Conservation (phyloP, 1,140 invertebrate genomes). For the Pogonomyrmex barbatus region DNA sequence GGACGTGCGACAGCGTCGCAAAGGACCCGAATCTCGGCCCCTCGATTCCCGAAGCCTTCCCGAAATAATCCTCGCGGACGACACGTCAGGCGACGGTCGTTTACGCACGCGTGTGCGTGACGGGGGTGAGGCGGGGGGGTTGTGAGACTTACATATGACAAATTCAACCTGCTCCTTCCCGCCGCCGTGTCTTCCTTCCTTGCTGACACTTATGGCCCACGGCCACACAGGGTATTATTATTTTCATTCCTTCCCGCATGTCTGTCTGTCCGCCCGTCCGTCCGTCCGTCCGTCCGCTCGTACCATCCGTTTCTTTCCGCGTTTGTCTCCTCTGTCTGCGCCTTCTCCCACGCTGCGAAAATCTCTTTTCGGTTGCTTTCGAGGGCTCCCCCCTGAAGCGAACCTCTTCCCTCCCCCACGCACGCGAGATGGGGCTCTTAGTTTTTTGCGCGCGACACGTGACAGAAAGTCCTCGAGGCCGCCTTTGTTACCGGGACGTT, state of each 20-base stretch:
- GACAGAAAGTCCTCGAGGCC: slow-evolving; percentile 73
- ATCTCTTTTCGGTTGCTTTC: slow-evolving; percentile 80
- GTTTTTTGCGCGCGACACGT: slow-evolving; percentile 65
- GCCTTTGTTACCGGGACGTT: slow-evolving; percentile 57
- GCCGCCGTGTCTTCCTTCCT: slow-evolving; percentile 77
- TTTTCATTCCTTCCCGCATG: slow-evolving; percentile 83
- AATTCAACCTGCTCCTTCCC: slow-evolving; percentile 80
- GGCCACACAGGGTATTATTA: slow-evolving; percentile 82
- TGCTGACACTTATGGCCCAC: slow-evolving; percentile 81
- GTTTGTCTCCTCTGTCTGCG: slow-evolving; percentile 75
- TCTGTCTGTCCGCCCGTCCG: slow-evolving; percentile 75
- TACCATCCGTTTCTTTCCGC: slow-evolving; percentile 65
- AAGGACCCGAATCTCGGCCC: slow-evolving; percentile 77
- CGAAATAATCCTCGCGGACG: slow-evolving; percentile 78
- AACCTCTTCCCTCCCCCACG: slow-evolving; percentile 50
- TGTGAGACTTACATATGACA: slow-evolving; percentile 82
- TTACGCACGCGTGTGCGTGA: slow-evolving; percentile 70
- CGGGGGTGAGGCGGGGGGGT: slow-evolving; percentile 31
- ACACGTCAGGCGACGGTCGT: slow-evolving; percentile 35
- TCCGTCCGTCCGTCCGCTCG: slow-evolving; percentile 52
- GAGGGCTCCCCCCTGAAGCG: slow-evolving; percentile 59
- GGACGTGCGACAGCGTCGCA: slow-evolving; percentile 67
- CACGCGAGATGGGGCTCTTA: slow-evolving; percentile 64
- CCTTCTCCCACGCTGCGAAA: slow-evolving; percentile 69
- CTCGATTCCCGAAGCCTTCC: slow-evolving; percentile 73